Conservation (phyloP, 2,888 invertebrate genomes). For the Drosophila tripunctata region DNA sequence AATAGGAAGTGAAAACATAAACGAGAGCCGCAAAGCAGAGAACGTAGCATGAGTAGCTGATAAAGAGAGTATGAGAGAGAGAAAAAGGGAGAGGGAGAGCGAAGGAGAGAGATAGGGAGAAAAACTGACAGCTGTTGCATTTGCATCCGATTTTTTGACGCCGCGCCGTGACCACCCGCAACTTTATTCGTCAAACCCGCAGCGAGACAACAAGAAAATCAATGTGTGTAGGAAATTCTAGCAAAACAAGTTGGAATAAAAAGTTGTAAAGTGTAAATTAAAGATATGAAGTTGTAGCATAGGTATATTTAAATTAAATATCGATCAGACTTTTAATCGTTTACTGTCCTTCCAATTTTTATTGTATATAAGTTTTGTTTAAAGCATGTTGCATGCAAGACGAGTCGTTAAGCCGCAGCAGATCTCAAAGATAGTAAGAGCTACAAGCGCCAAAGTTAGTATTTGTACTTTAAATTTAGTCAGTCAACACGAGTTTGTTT, state of each 20-base stretch:
- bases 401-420: too few species aligned
- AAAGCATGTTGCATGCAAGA: too few species aligned
- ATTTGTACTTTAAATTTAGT: too few species aligned
- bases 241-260: conserved; percentile 5
- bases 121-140: conserved; percentile 30
- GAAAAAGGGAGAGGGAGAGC: neutral
- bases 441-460: too few species aligned
- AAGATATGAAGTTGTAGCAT: neutral
- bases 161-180: conserved; percentile 73
- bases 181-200: conserved; percentile 60
- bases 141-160: conserved; percentile 45
- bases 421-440: too few species aligned
- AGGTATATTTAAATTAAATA: neutral
- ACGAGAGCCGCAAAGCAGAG: neutral
- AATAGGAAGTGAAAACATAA: conserved; percentile 20
- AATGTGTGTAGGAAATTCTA: conserved; percentile 19
- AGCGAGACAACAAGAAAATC: conserved; percentile 56
- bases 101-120: neutral
- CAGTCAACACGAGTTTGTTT: too few species aligned
- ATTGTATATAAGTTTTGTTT: too few species aligned
- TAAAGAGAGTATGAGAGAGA: neutral
- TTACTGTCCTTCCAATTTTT: too few species aligned
- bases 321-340: too few species aligned
- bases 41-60: neutral
- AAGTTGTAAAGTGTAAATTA: neutral